A percentile compares a stretch with the other conserved stretches of the same genome.
phyloP scores from a whole-genome alignment of 2,797 vertebrate genomes.

The Harpagifer antarcticus region DNA sequence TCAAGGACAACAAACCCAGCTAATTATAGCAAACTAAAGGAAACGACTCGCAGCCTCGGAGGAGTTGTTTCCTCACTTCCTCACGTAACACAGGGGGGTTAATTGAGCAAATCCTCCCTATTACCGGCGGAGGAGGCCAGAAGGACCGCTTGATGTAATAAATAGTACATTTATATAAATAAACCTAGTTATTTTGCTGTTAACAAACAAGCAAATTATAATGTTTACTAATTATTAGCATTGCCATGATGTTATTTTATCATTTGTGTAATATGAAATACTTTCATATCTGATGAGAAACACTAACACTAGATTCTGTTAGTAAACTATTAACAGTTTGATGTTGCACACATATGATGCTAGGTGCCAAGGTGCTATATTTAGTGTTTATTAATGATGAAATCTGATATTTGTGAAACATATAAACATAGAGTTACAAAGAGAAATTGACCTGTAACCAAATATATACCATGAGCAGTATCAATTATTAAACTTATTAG shows the following conservation, averaged over 20 bases:
- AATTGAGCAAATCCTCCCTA: conserved; percentile 48
- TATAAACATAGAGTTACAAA: no score
- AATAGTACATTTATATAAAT: background rate
- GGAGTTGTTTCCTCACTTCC: conserved; percentile 49
- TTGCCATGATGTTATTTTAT: no score
- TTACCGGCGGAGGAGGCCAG: background rate
- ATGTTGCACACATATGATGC: background rate
- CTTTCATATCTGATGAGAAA: no score
- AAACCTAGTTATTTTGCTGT: background rate
- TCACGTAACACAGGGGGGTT: conserved; percentile 22
- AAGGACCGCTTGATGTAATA: background rate
- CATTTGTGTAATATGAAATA: no score
- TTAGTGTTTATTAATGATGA: no score
- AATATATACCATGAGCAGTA: no score
- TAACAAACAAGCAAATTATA: background rate
- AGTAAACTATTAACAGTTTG: background rate
- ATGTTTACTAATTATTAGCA: no score
- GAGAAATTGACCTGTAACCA: no score
- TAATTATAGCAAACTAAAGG: conserved; percentile 67
- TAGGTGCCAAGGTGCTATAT: no score
- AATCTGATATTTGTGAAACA: no score
- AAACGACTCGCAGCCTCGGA: conserved; percentile 45
- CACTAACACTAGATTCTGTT: no score
- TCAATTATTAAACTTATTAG: no score
- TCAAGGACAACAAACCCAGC: conserved; percentile 56